A percentile compares a stretch with the other conserved stretches of the same genome.
Evolutionary conservation across 37 sponge, comb jelly and placozoan species (phyloP).

Genomic region (Oopsacas minuta): DNA sequence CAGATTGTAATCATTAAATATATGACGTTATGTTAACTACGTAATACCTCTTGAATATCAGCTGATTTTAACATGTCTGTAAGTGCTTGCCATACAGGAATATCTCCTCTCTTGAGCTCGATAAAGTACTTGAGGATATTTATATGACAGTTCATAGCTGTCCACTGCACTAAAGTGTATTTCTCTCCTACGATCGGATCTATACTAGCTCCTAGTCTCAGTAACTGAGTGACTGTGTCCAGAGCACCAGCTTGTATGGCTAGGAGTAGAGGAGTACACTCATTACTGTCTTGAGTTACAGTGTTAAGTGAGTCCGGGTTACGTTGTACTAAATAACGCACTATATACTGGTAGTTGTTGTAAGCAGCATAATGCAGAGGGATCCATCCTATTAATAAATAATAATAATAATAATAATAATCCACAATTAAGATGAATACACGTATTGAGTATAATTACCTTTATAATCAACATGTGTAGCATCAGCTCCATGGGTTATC

Average conservation of each 20-base stretch:
- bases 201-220: slow-evolving; percentile 42
- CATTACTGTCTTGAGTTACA: slow-evolving; percentile 14
- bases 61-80: slow-evolving; percentile 45
- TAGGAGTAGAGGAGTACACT: slow-evolving; percentile 53
- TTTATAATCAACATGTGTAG: slow-evolving; percentile 22
- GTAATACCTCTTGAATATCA: background rate
- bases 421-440: no score
- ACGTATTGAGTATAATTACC: no score
- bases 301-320: slow-evolving; percentile 26
- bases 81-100: slow-evolving; percentile 36
- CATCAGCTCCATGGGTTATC: slow-evolving; percentile 31
- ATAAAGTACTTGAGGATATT: slow-evolving; percentile 47
- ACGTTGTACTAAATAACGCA: slow-evolving; percentile 20
- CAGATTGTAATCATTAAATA: background rate
- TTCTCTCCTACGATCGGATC: slow-evolving; percentile 3
- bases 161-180: slow-evolving; percentile 36
- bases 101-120: slow-evolving; percentile 10
- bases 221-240: slow-evolving; percentile 49
- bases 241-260: slow-evolving; percentile 48
- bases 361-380: slow-evolving; percentile 70
- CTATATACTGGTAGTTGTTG: slow-evolving; percentile 41
- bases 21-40: background rate
- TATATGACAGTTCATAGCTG: slow-evolving; percentile 30
- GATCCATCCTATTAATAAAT: slow-evolving; percentile 62
- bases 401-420: no score